Evolutionary conservation across 2,113 vertebrate species (phyloP).

Genomic region (Poeciliopsis occidentalis): DNA sequence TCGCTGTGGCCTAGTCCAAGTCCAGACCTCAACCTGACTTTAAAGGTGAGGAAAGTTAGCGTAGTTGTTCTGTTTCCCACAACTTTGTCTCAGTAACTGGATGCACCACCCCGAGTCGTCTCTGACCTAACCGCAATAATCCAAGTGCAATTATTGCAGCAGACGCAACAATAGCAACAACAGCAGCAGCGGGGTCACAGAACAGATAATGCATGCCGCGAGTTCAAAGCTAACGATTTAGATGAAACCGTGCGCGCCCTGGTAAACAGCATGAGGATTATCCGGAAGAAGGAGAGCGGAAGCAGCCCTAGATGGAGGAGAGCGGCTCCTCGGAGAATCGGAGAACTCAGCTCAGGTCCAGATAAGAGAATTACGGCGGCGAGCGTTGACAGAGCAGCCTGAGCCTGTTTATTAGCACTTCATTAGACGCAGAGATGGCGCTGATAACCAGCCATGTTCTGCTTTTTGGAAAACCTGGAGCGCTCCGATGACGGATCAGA

Average conservation of each 20-base stretch:
- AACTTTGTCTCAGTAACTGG: no score
- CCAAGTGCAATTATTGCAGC: slow-evolving; percentile 72
- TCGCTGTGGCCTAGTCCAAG: background rate
- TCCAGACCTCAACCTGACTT: background rate
- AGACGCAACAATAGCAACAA: slow-evolving; percentile 54
- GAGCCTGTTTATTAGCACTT: slow-evolving; percentile 91
- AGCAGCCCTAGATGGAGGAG: slow-evolving; percentile 75
- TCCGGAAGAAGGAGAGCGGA: slow-evolving; percentile 59
- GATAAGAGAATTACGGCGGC: slow-evolving; percentile 87
- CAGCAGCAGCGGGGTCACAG: slow-evolving; percentile 61
- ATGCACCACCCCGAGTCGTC: slow-evolving; percentile 11
- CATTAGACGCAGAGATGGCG: slow-evolving; percentile 86
- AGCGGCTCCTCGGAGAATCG: slow-evolving; percentile 78
- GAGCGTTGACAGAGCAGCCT: slow-evolving; percentile 81
- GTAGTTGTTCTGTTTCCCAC: background rate
- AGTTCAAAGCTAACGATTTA: slow-evolving; percentile 72
- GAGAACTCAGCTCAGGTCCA: slow-evolving; percentile 79
- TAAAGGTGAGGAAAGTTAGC: background rate
- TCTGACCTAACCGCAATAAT: slow-evolving; percentile 66
- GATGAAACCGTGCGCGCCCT: slow-evolving; percentile 44
- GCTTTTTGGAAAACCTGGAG: slow-evolving; percentile 79
- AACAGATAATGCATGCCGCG: slow-evolving; percentile 59
- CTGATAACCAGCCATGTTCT: slow-evolving; percentile 72
- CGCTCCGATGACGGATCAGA: slow-evolving; percentile 83
- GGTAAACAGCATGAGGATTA: slow-evolving; percentile 84